Evolutionary conservation across 2,797 vertebrate genomes (phyloP).

Genomic region (Allobates femoralis): DNA sequence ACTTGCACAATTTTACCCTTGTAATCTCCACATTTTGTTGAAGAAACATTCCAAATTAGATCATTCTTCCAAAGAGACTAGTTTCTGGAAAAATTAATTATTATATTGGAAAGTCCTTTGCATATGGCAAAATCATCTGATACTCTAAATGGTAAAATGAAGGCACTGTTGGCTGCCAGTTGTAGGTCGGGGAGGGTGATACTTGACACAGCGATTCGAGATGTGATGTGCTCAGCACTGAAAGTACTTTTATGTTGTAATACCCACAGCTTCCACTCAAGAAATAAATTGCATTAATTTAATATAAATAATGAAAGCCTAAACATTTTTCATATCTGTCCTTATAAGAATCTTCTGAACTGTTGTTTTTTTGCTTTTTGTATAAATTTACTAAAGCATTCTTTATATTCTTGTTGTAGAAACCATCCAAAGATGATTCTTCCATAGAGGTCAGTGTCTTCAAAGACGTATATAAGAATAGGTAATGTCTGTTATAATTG

Average conservation of each 20-base stretch:
- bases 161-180: not conserved
- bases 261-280: no score
- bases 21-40: not conserved
- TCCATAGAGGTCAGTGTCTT: not conserved
- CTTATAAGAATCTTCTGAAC: no score
- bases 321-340: no score
- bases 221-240: no score
- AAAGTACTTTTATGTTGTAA: no score
- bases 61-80: not conserved
- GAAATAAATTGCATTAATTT: no score
- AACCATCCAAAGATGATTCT: not conserved
- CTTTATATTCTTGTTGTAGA: not conserved
- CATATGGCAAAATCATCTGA: not conserved
- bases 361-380: no score
- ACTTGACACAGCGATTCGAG: no score
- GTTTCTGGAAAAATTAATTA: not conserved
- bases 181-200: no score
- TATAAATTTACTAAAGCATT: not conserved
- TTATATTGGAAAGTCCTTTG: not conserved
- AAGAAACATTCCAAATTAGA: not conserved
- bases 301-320: no score
- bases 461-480: not conserved
- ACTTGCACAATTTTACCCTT: no score
- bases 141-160: not conserved
- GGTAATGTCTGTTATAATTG: no score